phyloP scores from a whole-genome alignment of 2,888 invertebrate species.

The Drosophila niveifrons region DNA sequence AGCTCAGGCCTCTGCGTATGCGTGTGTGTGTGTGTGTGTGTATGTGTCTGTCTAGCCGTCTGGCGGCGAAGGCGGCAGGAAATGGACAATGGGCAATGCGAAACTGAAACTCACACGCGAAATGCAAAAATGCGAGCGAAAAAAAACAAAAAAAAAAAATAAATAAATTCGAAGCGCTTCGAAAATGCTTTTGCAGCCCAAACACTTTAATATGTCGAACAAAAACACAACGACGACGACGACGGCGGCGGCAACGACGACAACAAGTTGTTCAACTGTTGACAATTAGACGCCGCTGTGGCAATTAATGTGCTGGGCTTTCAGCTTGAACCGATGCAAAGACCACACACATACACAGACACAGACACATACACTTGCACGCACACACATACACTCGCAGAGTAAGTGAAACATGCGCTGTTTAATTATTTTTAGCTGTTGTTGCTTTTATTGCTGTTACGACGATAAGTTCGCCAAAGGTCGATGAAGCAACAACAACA shows the following conservation, averaged over 20 bases:
- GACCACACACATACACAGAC: conserved; percentile 40
- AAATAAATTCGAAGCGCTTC: conserved; percentile 24
- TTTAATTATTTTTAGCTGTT: conserved; percentile 74
- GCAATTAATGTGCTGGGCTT: conserved; percentile 59
- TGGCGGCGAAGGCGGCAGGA: conserved; percentile 41
- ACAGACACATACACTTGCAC: conserved; percentile 14
- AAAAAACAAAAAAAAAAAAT: conserved; percentile 8
- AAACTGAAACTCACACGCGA: conserved; percentile 34
- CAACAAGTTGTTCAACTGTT: conserved; percentile 49
- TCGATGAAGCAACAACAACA: conserved; percentile 53
- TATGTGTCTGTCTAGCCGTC: conserved; percentile 18
- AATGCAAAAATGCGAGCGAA: conserved; percentile 13
- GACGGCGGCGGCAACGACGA: conserved; percentile 14
- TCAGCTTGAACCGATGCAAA: conserved; percentile 54
- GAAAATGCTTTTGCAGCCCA: conserved; percentile 55
- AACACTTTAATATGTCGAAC: conserved; percentile 43
- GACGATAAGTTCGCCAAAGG: conserved; percentile 77
- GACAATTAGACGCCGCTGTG: conserved; percentile 58
- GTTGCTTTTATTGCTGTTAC: conserved; percentile 54
- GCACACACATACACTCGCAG: conserved; percentile 15
- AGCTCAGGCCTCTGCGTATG: conserved; percentile 1
- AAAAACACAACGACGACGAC: conserved; percentile 15
- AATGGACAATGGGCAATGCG: conserved; percentile 22
- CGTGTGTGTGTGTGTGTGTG: conserved; percentile 7
- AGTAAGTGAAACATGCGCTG: conserved; percentile 64